Conservation (phyloP, 2,113 vertebrate genomes). For the Zapornia atra region DNA sequence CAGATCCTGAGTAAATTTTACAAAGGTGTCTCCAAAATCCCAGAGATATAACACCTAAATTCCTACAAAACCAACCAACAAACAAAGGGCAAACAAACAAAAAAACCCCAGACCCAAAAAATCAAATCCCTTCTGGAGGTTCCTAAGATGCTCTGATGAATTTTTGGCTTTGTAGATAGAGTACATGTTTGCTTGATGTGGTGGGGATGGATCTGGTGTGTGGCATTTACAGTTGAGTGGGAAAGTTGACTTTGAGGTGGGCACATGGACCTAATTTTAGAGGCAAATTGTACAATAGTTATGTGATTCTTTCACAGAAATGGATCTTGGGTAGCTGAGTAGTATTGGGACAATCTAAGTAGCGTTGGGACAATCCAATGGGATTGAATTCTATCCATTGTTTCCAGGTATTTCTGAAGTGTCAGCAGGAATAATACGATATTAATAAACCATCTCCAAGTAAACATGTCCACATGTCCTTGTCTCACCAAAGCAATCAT, state of each 20-base stretch:
- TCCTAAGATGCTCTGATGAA: not conserved
- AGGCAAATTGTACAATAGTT: not conserved
- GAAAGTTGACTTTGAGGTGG: not conserved
- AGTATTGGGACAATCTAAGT: not conserved
- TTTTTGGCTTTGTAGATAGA: not conserved
- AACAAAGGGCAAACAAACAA: too few species aligned
- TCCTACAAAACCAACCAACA: not conserved
- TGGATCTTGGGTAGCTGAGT: not conserved
- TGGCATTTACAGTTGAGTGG: not conserved
- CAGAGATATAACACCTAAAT: not conserved
- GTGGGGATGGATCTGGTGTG: too few species aligned
- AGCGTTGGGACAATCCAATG: not conserved
- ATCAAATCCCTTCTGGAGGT: too few species aligned
- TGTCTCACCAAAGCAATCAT: not conserved
- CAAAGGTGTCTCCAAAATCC: not conserved
- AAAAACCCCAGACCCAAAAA: not conserved
- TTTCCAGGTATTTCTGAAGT: not conserved
- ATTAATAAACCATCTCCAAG: not conserved
- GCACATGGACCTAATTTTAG: not conserved
- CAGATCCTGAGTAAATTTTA: not conserved
- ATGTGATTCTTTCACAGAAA: not conserved
- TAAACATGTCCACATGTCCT: not conserved
- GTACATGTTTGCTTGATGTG: not conserved
- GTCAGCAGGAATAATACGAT: not conserved
- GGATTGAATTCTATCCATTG: not conserved